Conservation (phyloP, 1,140 invertebrate genomes). For the Hyphantria cunea region DNA sequence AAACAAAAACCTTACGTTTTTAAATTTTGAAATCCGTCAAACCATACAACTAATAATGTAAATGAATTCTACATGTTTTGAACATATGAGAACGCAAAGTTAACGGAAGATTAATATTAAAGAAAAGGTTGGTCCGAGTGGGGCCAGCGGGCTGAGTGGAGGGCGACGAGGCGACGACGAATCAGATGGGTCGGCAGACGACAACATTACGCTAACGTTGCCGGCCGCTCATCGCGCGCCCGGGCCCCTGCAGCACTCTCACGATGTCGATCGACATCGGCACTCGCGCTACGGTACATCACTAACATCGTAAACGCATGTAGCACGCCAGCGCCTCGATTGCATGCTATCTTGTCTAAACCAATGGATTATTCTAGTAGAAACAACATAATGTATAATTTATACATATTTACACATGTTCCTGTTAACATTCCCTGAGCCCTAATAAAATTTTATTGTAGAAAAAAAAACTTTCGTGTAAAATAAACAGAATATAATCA, state of each 20-base stretch:
- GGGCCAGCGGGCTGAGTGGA: neutral
- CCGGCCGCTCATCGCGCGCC: constrained; percentile 59
- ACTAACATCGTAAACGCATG: constrained; percentile 17
- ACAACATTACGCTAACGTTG: constrained; percentile 83
- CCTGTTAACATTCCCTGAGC: no score
- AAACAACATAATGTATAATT: no score
- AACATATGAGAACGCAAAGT: neutral
- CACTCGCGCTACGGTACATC: constrained; percentile 56
- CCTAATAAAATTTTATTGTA: no score
- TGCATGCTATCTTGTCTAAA: constrained; percentile 6
- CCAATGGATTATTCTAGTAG: no score
- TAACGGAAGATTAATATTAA: constrained; percentile 1
- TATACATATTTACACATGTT: no score
- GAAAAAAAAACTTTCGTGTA: no score
- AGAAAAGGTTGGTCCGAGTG: constrained; percentile 2
- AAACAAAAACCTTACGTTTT: no score
- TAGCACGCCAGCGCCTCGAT: neutral
- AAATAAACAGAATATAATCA: no score
- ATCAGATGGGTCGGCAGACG: constrained; percentile 81
- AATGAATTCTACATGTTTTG: no score
- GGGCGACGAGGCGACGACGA: constrained; percentile 47
- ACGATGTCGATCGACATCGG: constrained; percentile 22
- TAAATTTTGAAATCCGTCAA: no score
- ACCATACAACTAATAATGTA: no score
- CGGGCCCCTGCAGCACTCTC: constrained; percentile 16